Conservation (phyloP, 1,140 invertebrate species). For the Solen grandis region DNA sequence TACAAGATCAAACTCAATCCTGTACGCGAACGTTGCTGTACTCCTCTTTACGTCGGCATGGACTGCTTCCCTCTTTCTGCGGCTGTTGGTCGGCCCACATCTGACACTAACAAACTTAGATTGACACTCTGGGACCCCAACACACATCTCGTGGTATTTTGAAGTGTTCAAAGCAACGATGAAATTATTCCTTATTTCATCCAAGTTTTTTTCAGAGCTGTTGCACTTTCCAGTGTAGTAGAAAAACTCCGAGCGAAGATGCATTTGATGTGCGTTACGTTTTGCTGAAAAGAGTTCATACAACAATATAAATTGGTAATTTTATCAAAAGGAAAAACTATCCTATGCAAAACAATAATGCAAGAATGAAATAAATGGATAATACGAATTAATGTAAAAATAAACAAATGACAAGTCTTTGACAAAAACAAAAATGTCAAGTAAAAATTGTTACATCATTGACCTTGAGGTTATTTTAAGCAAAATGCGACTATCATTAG, state of each 20-base stretch:
- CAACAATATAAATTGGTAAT: too few species aligned
- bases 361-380: too few species aligned
- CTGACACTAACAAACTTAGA: background rate
- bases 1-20: background rate
- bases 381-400: too few species aligned
- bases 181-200: background rate
- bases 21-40: background rate
- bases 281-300: too few species aligned
- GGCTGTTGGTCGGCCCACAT: background rate
- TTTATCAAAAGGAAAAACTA: too few species aligned
- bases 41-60: background rate
- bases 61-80: background rate
- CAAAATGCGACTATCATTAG: too few species aligned
- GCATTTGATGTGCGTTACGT: too few species aligned
- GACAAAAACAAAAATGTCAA: too few species aligned
- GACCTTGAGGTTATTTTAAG: too few species aligned
- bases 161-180: background rate
- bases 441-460: too few species aligned
- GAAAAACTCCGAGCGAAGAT: background rate
- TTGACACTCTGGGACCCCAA: background rate
- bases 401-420: too few species aligned
- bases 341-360: too few species aligned
- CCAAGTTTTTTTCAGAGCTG: background rate
- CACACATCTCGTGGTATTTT: background rate
- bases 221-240: background rate